Conservation (phyloP, 2,113 vertebrate species). For the Platysternon megacephalum region DNA sequence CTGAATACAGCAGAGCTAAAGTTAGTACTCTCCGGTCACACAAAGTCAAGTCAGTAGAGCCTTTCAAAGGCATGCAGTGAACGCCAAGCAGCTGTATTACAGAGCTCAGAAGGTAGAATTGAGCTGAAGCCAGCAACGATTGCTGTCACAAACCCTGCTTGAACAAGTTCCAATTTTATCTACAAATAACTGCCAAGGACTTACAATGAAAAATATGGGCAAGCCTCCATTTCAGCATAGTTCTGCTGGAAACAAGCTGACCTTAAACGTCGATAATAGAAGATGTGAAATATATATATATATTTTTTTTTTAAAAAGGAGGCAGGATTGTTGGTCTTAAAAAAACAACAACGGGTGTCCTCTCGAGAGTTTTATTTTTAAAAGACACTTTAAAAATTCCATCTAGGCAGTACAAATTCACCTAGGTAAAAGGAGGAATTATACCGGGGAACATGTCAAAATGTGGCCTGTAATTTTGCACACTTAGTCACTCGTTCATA, state of each 20-base stretch:
- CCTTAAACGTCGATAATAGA: neutral
- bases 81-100: neutral
- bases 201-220: neutral
- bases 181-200: slow-evolving; percentile 32
- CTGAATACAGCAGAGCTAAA: slow-evolving; percentile 18
- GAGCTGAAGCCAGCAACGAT: neutral
- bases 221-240: neutral
- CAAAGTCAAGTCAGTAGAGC: neutral
- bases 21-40: slow-evolving; percentile 15
- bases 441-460: neutral
- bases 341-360: neutral
- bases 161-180: neutral
- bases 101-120: neutral
- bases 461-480: neutral
- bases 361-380: neutral
- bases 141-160: neutral
- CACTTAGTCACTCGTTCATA: neutral
- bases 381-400: slow-evolving; percentile 39
- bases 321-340: neutral
- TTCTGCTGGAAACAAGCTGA: slow-evolving; percentile 15
- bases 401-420: neutral
- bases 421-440: neutral
- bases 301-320: too few species aligned
- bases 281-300: neutral
- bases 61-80: neutral